phyloP scores from a whole-genome alignment of 2,797 vertebrate species.

The Gadopsis bispinosus region DNA sequence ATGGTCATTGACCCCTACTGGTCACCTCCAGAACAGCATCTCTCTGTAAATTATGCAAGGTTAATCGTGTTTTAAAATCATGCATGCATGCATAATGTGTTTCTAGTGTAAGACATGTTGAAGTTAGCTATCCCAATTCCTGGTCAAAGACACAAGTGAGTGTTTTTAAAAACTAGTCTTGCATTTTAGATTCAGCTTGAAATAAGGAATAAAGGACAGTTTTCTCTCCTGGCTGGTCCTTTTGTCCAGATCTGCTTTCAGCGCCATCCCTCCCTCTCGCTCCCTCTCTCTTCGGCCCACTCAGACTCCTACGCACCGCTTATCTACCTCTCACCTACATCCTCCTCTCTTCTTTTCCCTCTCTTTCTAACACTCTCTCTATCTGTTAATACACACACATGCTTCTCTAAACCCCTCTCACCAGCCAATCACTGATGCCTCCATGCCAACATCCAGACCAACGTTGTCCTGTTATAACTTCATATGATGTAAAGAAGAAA shows the following conservation, averaged over 20 bases:
- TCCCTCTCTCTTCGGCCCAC: conserved; percentile 70
- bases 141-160: not conserved
- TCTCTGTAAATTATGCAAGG: not conserved
- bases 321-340: conserved; percentile 78
- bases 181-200: conserved; percentile 29
- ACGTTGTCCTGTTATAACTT: conserved; percentile 40
- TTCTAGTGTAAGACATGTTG: not conserved
- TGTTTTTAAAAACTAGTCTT: conserved; percentile 6
- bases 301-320: conserved; percentile 76
- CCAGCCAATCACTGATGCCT: conserved; percentile 31
- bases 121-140: not conserved
- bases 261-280: conserved; percentile 59
- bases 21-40: conserved; percentile 57
- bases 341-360: conserved; percentile 74
- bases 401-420: conserved; percentile 49
- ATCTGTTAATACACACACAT: conserved; percentile 38
- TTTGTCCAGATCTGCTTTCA: conserved; percentile 67
- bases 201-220: conserved; percentile 37
- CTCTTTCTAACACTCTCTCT: conserved; percentile 60
- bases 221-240: conserved; percentile 58
- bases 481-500: not conserved
- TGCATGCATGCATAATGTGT: not conserved
- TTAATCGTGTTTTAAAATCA: not conserved
- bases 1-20: conserved; percentile 79
- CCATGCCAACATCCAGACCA: conserved; percentile 39